These are phyloP conservation scores for Serilophus lunatus DNA, from an alignment of 2,113 vertebrate genomes.

Conservation along the genomic window DNA sequence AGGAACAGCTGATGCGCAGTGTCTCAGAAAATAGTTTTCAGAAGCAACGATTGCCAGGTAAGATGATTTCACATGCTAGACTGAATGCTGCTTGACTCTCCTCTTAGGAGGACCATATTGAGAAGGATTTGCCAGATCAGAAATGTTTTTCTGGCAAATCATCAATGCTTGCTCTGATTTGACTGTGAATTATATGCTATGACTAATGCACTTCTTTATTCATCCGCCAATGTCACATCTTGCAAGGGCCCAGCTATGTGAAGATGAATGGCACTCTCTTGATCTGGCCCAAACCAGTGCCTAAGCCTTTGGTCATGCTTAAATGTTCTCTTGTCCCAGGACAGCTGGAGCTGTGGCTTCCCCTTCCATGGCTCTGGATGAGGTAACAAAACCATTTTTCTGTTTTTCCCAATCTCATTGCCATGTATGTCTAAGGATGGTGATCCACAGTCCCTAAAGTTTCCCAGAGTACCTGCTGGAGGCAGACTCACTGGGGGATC, in stretches of 20 bases:
- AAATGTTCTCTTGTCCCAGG: not conserved
- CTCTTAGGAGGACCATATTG: not conserved
- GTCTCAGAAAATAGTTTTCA: not conserved
- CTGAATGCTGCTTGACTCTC: not conserved
- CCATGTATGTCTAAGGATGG: not conserved
- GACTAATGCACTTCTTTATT: not conserved
- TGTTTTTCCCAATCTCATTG: not conserved
- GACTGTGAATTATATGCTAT: not conserved
- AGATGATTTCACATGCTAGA: not conserved
- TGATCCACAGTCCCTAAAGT: not conserved
- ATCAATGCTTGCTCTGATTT: not conserved
- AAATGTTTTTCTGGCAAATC: not conserved
- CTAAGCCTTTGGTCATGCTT: not conserved
- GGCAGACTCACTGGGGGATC: not conserved
- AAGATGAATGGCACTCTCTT: not conserved
- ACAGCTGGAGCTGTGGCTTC: not conserved
- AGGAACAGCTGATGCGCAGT: not conserved
- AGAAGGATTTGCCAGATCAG: not conserved
- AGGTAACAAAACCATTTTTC: not conserved
- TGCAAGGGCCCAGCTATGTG: not conserved
- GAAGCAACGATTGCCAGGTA: not conserved
- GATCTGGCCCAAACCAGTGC: not conserved
- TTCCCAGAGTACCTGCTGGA: not conserved
- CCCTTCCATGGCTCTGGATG: not conserved
- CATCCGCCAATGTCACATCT: not conserved